phyloP scores from a whole-genome alignment of 1,140 invertebrate species.

The Diachasmimorpha longicaudata region DNA sequence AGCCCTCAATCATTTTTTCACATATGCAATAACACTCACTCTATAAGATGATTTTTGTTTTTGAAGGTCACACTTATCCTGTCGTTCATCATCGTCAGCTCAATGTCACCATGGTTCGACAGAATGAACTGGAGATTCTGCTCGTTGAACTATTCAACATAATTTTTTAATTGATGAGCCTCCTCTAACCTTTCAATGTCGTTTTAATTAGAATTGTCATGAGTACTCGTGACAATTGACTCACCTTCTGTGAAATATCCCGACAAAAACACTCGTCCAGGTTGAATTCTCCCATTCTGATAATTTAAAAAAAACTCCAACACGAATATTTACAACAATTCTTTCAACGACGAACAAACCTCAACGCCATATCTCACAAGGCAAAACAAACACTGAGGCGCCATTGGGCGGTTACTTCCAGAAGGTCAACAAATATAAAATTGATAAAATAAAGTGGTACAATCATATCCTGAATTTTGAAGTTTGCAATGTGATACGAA shows the following conservation, averaged over 20 bases:
- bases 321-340: not conserved
- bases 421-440: not conserved
- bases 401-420: not conserved
- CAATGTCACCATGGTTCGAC: not conserved
- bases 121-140: not conserved
- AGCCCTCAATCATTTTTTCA: too few relatives aligned
- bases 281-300: not conserved
- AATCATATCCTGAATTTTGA: too few relatives aligned
- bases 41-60: not conserved
- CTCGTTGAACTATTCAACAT: not conserved
- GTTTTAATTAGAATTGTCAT: not conserved
- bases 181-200: not conserved
- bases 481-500: too few relatives aligned
- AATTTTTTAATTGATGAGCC: not conserved
- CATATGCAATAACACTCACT: not conserved
- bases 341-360: not conserved
- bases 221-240: not conserved
- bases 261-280: not conserved
- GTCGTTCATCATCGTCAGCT: not conserved
- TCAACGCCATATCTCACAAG: not conserved
- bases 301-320: not conserved
- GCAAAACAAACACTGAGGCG: not conserved
- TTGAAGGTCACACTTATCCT: not conserved
- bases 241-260: not conserved
- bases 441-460: too few relatives aligned